Evolutionary conservation across 2,888 invertebrate genomes (phyloP), one percentile per base, ranked within the genome.

Genomic region (Labia minor): DNA sequence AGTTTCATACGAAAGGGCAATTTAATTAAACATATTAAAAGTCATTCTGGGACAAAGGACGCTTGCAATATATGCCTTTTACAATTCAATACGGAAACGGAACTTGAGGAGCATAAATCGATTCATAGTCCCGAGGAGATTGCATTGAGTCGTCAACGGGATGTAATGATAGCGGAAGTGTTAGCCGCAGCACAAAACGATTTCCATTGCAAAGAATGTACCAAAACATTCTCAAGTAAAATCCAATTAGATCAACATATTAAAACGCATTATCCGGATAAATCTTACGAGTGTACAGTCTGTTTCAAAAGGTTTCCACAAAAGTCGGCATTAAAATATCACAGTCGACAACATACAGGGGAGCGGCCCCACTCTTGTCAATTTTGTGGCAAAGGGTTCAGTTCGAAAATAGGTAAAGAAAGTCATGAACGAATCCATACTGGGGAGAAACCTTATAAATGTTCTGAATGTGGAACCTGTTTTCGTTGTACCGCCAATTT

Each of bases 321-420:
- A 19, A 66, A 66, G 19, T 62, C 66, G 2, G 66, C 66, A 4
- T 21, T 66, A 8, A 66, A 61, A 11, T 66, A 66, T 21, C 66
- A 66, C n/a, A 61, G 61, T 21, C 19, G 66, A 18, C 66, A 61
- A 11, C 66, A 66, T 62, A 66, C 66, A 1, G 66, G 66, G 21
- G 66, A 66, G 20, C 66, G 66, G 21, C 66, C 66, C 21, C 66
- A 66, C 61, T 21, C 66, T 1, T 66, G 66, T 20, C 66, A 21
- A 16, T 66, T 66, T 66, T 66, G 66, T 61, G 66, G 66, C 1
- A 66, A 66, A n/a, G 66, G 66, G 16, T 66, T 66, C 33, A 66
- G 62, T 21, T 66, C 66, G 16, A 66, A 66, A 62, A 62, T 66
- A 8, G 66, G 66, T 8, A 66, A 66, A 62, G 66, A 66, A 20